These are phyloP conservation scores for Gallinago stenura DNA, from an alignment of 2,797 vertebrate genomes.

Conservation along the genomic window DNA sequence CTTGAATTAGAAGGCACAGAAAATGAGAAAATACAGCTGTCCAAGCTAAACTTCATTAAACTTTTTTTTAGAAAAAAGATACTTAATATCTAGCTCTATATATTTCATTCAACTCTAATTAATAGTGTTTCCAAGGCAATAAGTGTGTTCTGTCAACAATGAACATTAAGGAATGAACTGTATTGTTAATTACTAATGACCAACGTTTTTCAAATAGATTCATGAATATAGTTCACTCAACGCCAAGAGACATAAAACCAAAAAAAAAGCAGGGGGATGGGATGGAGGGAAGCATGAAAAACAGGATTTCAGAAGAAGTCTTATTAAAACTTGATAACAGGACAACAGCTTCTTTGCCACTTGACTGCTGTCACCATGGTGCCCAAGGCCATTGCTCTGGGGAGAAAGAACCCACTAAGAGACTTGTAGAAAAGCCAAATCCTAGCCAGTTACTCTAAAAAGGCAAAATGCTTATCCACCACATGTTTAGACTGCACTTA, in stretches of 20 bases:
- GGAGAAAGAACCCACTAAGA: background rate
- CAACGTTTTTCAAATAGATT: background rate
- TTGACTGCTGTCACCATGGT: slow-evolving; percentile 20
- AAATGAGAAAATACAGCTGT: background rate
- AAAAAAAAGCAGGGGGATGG: background rate
- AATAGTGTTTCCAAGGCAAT: slow-evolving; percentile 15
- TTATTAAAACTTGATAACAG: slow-evolving; percentile 3
- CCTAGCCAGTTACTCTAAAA: background rate
- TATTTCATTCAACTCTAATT: background rate
- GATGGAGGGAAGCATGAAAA: background rate
- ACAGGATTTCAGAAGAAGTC: background rate
- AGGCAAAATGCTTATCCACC: background rate
- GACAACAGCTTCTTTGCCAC: slow-evolving; percentile 17
- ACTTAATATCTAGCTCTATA: background rate
- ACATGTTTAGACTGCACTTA: background rate
- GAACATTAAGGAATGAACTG: background rate
- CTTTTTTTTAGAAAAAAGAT: background rate
- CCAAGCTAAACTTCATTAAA: background rate
- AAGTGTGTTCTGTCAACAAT: background rate
- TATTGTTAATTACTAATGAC: background rate
- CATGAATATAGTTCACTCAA: background rate
- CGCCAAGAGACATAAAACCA: background rate
- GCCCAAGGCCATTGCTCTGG: background rate
- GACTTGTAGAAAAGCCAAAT: background rate
- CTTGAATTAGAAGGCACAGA: background rate